Conservation (phyloP, 2,888 invertebrate species). For the Xylota sylvarum region DNA sequence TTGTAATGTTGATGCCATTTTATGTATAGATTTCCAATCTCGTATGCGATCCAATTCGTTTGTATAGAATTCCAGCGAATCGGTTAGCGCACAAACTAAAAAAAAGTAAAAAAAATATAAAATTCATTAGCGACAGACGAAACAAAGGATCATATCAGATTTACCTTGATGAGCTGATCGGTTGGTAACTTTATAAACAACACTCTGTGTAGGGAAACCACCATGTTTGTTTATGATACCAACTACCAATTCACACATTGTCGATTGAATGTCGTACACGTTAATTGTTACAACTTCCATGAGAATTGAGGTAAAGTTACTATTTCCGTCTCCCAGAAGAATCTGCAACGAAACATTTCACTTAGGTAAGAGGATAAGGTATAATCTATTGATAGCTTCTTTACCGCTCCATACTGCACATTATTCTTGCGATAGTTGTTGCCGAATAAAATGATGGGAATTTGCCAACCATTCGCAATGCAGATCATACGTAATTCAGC, state of each 20-base stretch:
- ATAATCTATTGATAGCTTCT: conserved; percentile 1
- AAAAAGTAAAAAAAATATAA: too few species aligned
- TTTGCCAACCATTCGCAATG: conserved; percentile 80
- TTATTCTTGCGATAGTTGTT: conserved; percentile 58
- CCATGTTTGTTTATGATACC: conserved; percentile 69
- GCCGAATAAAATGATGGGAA: conserved; percentile 80
- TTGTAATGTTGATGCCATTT: conserved; percentile 25
- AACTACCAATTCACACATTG: conserved; percentile 78
- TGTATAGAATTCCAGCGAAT: background rate
- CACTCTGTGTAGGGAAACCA: conserved; percentile 60
- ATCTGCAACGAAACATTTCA: conserved; percentile 45
- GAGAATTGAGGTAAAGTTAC: conserved; percentile 58
- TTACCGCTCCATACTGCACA: conserved; percentile 80
- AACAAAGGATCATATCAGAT: background rate
- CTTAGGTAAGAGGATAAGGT: background rate
- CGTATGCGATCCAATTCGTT: conserved; percentile 66
- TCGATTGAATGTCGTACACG: conserved; percentile 78
- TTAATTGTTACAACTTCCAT: conserved; percentile 73
- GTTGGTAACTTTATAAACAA: conserved; percentile 17
- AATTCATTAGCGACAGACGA: background rate
- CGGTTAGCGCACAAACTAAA: conserved; percentile 55
- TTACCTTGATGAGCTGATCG: conserved; percentile 14
- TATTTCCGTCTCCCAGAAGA: conserved; percentile 69
- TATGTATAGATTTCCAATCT: conserved; percentile 26
- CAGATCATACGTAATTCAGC: conserved; percentile 79